Conservation (phyloP, 2,113 vertebrate genomes). For the Bostrychus sinensis region DNA sequence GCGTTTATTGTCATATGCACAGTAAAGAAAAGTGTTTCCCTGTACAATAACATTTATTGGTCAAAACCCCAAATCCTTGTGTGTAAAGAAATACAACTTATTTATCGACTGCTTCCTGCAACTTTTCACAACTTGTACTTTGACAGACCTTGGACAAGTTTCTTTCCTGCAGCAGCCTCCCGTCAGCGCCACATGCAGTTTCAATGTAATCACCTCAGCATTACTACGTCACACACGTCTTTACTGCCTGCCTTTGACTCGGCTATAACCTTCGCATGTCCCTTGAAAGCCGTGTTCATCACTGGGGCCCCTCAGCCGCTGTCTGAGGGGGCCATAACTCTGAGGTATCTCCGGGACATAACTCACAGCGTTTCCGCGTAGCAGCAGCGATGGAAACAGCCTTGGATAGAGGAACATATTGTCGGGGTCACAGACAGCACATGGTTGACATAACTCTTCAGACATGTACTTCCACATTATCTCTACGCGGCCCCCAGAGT, state of each 20-base stretch:
- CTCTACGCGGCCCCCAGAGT: neutral
- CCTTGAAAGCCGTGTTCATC: constrained; percentile 14
- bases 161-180: neutral
- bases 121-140: too few relatives aligned
- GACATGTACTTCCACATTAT: neutral
- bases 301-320: neutral
- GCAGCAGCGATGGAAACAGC: neutral
- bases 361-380: constrained; percentile 33
- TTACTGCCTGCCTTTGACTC: constrained; percentile 3
- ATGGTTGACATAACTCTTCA: constrained; percentile 32
- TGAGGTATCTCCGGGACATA: constrained; percentile 14
- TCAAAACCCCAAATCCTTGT: too few relatives aligned
- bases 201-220: neutral
- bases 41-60: too few relatives aligned
- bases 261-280: constrained; percentile 28
- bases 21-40: too few relatives aligned
- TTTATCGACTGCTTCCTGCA: too few relatives aligned
- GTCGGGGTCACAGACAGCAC: constrained; percentile 9
- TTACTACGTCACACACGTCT: neutral
- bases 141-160: neutral
- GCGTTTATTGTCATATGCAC: too few relatives aligned
- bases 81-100: too few relatives aligned
- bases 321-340: constrained; percentile 26
- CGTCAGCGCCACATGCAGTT: neutral
- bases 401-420: constrained; percentile 20